phyloP scores from a whole-genome alignment of 2,113 vertebrate species.

The Prionailurus viverrinus region DNA sequence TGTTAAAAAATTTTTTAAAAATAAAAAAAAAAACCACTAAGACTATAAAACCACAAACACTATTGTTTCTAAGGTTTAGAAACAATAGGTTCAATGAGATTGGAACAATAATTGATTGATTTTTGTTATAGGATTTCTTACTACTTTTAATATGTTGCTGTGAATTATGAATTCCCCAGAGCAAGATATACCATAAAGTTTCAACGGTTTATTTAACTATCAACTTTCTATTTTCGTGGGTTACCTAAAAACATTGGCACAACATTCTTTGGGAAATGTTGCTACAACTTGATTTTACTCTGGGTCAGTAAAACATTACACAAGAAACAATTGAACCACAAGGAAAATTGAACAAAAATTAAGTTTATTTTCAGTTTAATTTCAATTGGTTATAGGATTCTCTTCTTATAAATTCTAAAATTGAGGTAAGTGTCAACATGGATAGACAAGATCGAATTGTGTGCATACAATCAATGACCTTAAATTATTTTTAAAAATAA shows the following conservation, averaged over 20 bases:
- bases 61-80: not conserved
- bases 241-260: not conserved
- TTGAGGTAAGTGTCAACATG: not conserved
- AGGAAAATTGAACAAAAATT: not conserved
- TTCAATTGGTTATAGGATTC: not conserved
- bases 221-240: not conserved
- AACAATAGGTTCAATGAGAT: not conserved
- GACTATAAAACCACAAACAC: too few relatives aligned
- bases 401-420: constrained; percentile 24
- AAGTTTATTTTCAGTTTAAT: constrained; percentile 38
- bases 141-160: not conserved
- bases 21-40: not conserved
- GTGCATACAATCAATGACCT: not conserved
- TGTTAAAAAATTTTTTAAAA: too few relatives aligned
- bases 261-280: not conserved
- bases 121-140: not conserved
- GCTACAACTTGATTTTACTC: not conserved
- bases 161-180: not conserved
- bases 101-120: not conserved
- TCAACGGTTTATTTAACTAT: not conserved
- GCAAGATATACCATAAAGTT: not conserved
- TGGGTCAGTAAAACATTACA: not conserved
- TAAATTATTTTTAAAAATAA: not conserved
- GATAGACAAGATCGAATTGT: not conserved
- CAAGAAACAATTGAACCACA: not conserved